Evolutionary conservation across 2,797 vertebrate species (phyloP), one percentile per base, ranked within the genome.

Genomic region (Dermochelys coriacea): DNA sequence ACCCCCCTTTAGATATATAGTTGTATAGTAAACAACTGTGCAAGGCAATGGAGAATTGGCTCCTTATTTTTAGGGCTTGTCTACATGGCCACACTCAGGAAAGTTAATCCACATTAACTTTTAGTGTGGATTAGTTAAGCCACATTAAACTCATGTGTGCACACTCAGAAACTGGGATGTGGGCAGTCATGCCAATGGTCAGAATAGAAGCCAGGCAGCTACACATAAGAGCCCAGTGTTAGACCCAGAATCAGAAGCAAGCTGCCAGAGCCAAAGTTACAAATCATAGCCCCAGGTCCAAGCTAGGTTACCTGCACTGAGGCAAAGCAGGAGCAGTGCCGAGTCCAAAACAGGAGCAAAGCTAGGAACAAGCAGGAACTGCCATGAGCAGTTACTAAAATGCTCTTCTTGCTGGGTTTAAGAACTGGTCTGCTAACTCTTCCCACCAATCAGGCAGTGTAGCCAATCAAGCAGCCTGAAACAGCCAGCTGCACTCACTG

Each of bases 21-120:
- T 92, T 45, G 91, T 93, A 51, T n/a, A 52, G 27, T 82, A 88
- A 91, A 55, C 91, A 86, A 12, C 54, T 85, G 57, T 91, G 47
- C 52, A 90, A 86, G 88, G 29, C 64, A 74, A 57, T 55, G 31
- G 77, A 80, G 23, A 37, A 74, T 91, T 80, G 3, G 16, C 80
- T 93, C 61, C 27, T 50, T 84, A 45, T 84, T 25, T 54, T 41
- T 54, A 52, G 64, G 10, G 37, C 21, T 37, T 12, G 5, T 37
- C 5, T 41, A 12, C 34, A n/a, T 21, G n/a, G 9, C 37, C 9
- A 68, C n/a, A 71, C n/a, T 11, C 18, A 71, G 64, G 19, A 71
- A 71, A 71, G 19, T 71, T 41, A 71, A 71, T 41, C 19, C n/a
- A 41, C 10, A 41, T 71, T 37, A 41, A 71, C 10, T 41, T 41